Conservation (phyloP, 2,113 vertebrate species). For the Mystacornis crossleyi region DNA sequence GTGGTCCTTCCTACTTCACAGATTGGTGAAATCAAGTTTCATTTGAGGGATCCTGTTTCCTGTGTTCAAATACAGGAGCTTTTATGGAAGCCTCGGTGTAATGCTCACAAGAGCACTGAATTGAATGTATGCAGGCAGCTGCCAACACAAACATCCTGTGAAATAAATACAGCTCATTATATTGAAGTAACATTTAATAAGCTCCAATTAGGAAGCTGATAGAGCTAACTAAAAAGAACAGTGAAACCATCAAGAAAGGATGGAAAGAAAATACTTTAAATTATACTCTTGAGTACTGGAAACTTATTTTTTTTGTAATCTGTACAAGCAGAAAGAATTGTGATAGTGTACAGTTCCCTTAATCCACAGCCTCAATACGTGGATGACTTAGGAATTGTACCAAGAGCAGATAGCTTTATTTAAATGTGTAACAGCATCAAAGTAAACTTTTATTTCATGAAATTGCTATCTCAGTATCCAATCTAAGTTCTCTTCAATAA, state of each 20-base stretch:
- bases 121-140: background rate
- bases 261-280: background rate
- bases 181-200: slow-evolving; percentile 9
- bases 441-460: background rate
- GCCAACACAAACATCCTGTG: slow-evolving; percentile 7
- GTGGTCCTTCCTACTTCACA: background rate
- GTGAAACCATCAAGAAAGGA: background rate
- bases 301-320: background rate
- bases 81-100: background rate
- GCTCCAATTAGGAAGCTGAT: background rate
- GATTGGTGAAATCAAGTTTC: background rate
- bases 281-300: background rate
- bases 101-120: background rate
- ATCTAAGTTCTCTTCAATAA: background rate
- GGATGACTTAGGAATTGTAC: background rate
- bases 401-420: background rate
- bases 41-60: background rate
- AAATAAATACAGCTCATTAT: slow-evolving; percentile 27
- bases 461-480: background rate
- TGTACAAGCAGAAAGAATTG: background rate
- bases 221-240: slow-evolving; percentile 6
- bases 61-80: background rate
- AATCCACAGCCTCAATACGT: background rate
- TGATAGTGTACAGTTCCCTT: background rate
- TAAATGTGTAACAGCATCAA: background rate